Percentiles rank a stretch among this genome's conserved stretches.
Evolutionary conservation across 2,888 invertebrate species (phyloP).

Genomic region (Teleogryllus oceanicus): DNA sequence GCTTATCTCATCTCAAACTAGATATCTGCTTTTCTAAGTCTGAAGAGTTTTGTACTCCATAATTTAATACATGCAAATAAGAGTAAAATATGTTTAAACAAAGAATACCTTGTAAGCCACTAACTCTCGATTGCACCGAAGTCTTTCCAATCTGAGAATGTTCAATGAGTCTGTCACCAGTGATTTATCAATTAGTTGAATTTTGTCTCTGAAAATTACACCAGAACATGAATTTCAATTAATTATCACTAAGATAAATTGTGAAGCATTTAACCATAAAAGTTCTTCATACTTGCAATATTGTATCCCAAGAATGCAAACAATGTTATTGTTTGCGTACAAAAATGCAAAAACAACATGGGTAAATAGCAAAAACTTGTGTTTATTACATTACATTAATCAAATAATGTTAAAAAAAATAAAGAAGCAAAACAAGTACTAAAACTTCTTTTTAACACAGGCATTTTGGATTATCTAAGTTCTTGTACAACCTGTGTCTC

Average conservation of each 20-base stretch:
- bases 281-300: not conserved
- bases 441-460: not conserved
- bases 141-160: conserved; percentile 55
- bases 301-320: no score
- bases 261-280: not conserved
- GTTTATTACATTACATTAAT: no score
- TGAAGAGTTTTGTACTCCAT: no score
- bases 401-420: not conserved
- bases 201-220: conserved; percentile 56
- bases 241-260: not conserved
- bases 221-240: not conserved
- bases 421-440: not conserved
- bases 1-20: no score
- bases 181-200: conserved; percentile 72
- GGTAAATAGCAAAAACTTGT: no score
- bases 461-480: no score
- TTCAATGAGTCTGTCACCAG: conserved; percentile 76
- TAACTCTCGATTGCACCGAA: conserved; percentile 41
- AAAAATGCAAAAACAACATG: no score
- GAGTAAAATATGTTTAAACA: conserved; percentile 21
- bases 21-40: no score
- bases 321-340: no score
- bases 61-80: not conserved
- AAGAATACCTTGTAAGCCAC: conserved; percentile 44
- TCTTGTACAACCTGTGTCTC: no score